phyloP scores from a whole-genome alignment of 2,113 vertebrate species.

The Dromas ardeola region DNA sequence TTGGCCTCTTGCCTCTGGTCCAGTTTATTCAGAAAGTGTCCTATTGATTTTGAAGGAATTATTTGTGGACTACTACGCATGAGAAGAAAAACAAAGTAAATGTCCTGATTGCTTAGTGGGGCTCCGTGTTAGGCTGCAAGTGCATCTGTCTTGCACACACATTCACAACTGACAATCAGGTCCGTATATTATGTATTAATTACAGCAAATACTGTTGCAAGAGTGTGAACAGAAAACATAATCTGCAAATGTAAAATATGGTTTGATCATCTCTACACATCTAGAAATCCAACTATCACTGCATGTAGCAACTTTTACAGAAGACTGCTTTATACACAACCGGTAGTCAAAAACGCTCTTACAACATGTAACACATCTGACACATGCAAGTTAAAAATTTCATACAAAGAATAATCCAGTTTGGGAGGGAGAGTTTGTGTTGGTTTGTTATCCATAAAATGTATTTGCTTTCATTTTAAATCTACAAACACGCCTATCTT shows the following conservation, averaged over 20 bases:
- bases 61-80: not conserved
- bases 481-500: not conserved
- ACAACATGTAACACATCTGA: not conserved
- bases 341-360: not conserved
- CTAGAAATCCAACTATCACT: not conserved
- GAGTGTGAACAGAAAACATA: not conserved
- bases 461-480: not conserved
- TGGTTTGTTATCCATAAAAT: not conserved
- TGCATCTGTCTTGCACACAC: not conserved
- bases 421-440: not conserved
- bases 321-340: not conserved
- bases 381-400: not conserved
- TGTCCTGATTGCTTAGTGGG: not conserved
- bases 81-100: conserved; percentile 20
- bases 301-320: not conserved
- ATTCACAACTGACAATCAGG: not conserved
- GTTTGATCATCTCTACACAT: not conserved
- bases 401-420: not conserved
- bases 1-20: not conserved
- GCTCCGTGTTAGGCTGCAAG: not conserved
- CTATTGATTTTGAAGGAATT: conserved; percentile 52
- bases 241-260: not conserved
- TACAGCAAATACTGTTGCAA: not conserved
- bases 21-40: conserved; percentile 21
- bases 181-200: not conserved